Conservation (phyloP, 2,797 vertebrate genomes). For the Esox masquinongy region DNA sequence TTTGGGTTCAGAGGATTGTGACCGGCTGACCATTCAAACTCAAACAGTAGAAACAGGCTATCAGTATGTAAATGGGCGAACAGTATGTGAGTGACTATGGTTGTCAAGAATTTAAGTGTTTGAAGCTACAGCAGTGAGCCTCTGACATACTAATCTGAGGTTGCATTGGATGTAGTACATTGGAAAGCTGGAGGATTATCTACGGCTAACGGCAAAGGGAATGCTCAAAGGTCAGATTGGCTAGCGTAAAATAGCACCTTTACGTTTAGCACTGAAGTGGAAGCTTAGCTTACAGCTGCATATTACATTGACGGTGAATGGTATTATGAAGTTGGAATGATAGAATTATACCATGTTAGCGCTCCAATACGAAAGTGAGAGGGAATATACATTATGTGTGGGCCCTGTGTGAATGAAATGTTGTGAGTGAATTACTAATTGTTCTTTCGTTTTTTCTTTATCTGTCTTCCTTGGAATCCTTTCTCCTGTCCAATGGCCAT, state of each 20-base stretch:
- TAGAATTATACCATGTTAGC: background rate
- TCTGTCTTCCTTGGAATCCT: background rate
- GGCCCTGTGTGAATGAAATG: background rate
- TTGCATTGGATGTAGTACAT: background rate
- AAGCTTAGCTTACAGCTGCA: background rate
- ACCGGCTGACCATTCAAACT: no score
- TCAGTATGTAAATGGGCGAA: background rate
- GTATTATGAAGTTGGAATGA: background rate
- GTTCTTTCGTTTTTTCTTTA: background rate
- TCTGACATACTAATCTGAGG: background rate
- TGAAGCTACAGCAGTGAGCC: background rate
- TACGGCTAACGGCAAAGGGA: background rate
- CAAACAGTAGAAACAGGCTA: no score
- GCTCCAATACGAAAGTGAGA: background rate
- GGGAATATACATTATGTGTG: background rate
- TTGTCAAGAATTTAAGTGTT: background rate
- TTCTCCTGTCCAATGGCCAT: background rate
- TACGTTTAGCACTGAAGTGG: background rate
- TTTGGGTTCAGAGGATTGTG: no score
- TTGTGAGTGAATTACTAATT: background rate
- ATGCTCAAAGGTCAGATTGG: conserved; percentile 7
- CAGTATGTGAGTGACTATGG: background rate
- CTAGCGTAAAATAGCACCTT: background rate
- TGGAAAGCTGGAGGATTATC: background rate
- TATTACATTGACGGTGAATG: background rate